Evolutionary conservation across 1,140 invertebrate genomes (phyloP).

Genomic region (Drosophila jambulina): DNA sequence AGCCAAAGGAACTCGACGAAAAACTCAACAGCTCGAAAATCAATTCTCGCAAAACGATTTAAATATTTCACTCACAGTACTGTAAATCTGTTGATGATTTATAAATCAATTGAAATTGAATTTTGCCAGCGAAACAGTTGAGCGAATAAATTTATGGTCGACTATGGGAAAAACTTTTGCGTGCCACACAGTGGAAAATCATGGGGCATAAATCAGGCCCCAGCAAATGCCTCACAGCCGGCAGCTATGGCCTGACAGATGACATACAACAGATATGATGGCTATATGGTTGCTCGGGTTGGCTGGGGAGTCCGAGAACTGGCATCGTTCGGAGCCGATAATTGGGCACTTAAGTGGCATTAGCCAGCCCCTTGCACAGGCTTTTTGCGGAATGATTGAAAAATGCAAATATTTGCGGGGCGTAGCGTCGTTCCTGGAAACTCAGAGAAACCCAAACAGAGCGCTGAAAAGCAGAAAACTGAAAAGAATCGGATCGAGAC

Average conservation of each 20-base stretch:
- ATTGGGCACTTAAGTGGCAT: constrained; percentile 82
- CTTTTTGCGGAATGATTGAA: constrained; percentile 48
- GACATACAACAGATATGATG: constrained; percentile 76
- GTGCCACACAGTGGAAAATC: constrained; percentile 82
- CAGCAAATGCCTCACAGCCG: constrained; percentile 62
- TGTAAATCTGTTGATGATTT: constrained; percentile 75
- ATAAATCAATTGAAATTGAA: constrained; percentile 80
- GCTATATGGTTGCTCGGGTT: constrained; percentile 40
- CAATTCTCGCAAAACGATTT: constrained; percentile 48
- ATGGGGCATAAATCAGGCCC: constrained; percentile 75
- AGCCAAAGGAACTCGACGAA: constrained; percentile 19
- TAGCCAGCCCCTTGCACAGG: constrained; percentile 44
- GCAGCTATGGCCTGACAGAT: constrained; percentile 76
- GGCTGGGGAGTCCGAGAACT: constrained; percentile 17
- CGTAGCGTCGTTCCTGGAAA: constrained; percentile 66
- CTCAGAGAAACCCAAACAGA: constrained; percentile 32
- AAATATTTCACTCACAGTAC: constrained; percentile 43
- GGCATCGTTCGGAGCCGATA: constrained; percentile 53
- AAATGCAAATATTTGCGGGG: constrained; percentile 75
- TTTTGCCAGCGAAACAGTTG: constrained; percentile 64
- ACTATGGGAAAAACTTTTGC: constrained; percentile 70
- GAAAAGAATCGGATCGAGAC: constrained; percentile 24
- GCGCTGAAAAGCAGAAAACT: not conserved
- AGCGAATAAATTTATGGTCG: constrained; percentile 67
- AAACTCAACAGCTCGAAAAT: constrained; percentile 34